Conservation (phyloP, 2,797 vertebrate genomes). For the Siniperca scherzeri region DNA sequence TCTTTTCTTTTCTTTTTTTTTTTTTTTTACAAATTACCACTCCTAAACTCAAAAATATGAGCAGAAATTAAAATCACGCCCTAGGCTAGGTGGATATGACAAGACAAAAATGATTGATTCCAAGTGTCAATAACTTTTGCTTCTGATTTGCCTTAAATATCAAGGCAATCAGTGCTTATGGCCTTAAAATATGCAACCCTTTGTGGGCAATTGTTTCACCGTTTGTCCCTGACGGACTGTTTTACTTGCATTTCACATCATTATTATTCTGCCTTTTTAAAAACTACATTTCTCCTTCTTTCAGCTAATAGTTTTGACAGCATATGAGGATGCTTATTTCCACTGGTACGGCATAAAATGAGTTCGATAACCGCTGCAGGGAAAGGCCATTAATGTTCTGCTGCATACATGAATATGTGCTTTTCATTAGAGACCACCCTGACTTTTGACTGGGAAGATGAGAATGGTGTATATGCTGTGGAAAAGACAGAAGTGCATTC, state of each 20-base stretch:
- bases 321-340: constrained; percentile 26
- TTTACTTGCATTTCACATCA: constrained; percentile 27
- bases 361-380: constrained; percentile 11
- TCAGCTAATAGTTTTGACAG: constrained; percentile 19
- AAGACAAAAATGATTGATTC: constrained; percentile 38
- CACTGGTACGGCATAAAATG: constrained; percentile 21
- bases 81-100: constrained; percentile 5
- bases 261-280: constrained; percentile 21
- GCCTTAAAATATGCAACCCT: constrained; percentile 33
- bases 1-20: constrained; percentile 7
- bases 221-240: background rate
- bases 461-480: constrained; percentile 25
- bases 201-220: constrained; percentile 26
- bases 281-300: constrained; percentile 5
- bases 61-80: constrained; percentile 43
- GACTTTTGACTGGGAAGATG: constrained; percentile 25
- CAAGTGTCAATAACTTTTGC: constrained; percentile 31
- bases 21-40: constrained; percentile 54
- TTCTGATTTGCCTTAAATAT: constrained; percentile 36
- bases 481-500: constrained; percentile 19
- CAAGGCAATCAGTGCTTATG: constrained; percentile 15
- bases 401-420: constrained; percentile 37
- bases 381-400: constrained; percentile 28
- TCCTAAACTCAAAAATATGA: constrained; percentile 39
- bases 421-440: constrained; percentile 28